Percentiles rank a stretch among this genome's conserved stretches.
Evolutionary conservation across 2,797 vertebrate species (phyloP).

Genomic region (Melopsittacus undulatus): DNA sequence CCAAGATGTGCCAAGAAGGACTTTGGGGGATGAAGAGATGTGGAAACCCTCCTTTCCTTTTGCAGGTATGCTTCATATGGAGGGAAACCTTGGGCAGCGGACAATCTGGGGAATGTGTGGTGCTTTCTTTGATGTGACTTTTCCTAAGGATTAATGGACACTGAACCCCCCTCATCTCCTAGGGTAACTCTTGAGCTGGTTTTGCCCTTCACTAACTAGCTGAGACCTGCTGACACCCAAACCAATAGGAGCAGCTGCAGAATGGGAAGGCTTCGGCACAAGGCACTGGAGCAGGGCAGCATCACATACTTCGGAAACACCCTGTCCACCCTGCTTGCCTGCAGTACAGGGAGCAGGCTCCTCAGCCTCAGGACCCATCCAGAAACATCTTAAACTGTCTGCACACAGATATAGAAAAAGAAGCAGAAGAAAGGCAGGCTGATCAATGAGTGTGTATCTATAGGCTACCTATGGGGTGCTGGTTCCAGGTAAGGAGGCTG

Average conservation of each 20-base stretch:
- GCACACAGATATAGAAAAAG: rapidly evolving
- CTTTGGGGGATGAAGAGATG: too few species aligned
- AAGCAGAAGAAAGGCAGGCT: background rate
- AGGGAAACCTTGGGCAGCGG: too few species aligned
- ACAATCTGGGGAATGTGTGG: too few species aligned
- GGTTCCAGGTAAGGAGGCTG: background rate
- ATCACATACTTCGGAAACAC: background rate
- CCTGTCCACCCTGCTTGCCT: too few species aligned
- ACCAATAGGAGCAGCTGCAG: background rate
- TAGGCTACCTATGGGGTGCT: background rate
- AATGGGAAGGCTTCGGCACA: background rate
- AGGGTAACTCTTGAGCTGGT: background rate
- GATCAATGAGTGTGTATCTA: background rate
- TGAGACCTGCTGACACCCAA: background rate
- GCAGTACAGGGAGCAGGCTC: rapidly evolving
- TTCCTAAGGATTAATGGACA: background rate
- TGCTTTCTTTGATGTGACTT: background rate
- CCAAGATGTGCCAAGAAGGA: background rate
- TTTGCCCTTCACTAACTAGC: background rate
- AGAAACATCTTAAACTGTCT: background rate
- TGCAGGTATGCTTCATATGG: background rate
- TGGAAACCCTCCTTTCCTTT: background rate
- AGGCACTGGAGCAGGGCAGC: background rate
- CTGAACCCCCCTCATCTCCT: rapidly evolving
- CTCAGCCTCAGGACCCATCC: background rate